A percentile compares a stretch with the other conserved stretches of the same genome.
These are phyloP conservation scores for Harpagifer antarcticus DNA, from an alignment of 2,797 vertebrate species.

Conservation along the genomic window DNA sequence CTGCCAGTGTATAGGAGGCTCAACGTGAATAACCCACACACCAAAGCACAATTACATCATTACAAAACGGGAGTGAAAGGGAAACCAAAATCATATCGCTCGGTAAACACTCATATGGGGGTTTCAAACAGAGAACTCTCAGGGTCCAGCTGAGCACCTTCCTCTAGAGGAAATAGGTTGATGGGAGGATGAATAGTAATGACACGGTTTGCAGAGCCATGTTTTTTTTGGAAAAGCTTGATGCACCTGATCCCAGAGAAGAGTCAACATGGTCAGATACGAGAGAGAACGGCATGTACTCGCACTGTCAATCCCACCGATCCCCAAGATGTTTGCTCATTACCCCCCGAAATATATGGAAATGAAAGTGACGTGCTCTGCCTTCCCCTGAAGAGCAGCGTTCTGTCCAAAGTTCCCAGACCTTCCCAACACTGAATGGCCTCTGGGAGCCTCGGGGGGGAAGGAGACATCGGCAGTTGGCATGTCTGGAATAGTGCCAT, in stretches of 20 bases:
- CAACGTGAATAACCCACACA: constrained; percentile 40
- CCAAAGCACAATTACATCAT: constrained; percentile 53
- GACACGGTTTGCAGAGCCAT: constrained; percentile 36
- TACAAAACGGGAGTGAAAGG: constrained; percentile 32
- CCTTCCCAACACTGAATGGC: constrained; percentile 29
- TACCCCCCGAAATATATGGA: constrained; percentile 47
- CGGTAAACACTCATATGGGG: constrained; percentile 28
- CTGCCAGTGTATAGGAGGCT: constrained; percentile 23
- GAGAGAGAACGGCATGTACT: constrained; percentile 35
- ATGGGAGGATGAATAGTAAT: constrained; percentile 27
- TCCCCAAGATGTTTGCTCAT: constrained; percentile 42
- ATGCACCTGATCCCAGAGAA: constrained; percentile 66
- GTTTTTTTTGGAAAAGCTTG: constrained; percentile 28
- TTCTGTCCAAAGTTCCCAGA: constrained; percentile 52
- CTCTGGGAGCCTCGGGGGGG: constrained; percentile 20
- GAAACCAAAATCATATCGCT: constrained; percentile 32
- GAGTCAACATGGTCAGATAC: constrained; percentile 38
- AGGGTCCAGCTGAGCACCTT: constrained; percentile 57
- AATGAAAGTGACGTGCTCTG: constrained; percentile 42
- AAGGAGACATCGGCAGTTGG: constrained; percentile 16
- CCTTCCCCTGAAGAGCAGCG: constrained; percentile 23
- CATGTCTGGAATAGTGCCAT: constrained; percentile 53
- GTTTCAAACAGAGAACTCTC: constrained; percentile 26
- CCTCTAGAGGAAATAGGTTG: constrained; percentile 31
- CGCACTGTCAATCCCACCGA: constrained; percentile 35